These are phyloP conservation scores for Patella ulyssiponensis DNA, from an alignment of 2,888 invertebrate genomes.

Conservation along the genomic window DNA sequence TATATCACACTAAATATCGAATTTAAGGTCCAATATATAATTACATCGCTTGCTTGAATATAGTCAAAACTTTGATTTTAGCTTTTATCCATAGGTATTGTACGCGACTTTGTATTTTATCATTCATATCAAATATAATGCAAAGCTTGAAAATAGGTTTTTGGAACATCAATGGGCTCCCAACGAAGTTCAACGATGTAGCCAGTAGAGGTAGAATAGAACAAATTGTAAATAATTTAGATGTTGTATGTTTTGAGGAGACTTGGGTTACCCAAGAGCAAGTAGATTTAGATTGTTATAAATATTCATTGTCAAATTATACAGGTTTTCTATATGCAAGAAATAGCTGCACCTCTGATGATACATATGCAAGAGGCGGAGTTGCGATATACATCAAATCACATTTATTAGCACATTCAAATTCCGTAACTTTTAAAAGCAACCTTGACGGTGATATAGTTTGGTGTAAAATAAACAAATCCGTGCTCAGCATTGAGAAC, in stretches of 20 bases:
- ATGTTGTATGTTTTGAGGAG: background rate
- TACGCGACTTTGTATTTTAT: too few species aligned
- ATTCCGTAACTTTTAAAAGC: background rate
- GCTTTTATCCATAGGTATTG: too few species aligned
- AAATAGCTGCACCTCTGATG: background rate
- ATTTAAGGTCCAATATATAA: too few species aligned
- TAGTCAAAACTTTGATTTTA: too few species aligned
- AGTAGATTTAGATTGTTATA: background rate
- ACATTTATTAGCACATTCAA: background rate
- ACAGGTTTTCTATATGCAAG: background rate
- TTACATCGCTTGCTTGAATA: too few species aligned
- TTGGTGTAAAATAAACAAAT: rapidly evolving
- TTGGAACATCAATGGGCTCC: too few species aligned
- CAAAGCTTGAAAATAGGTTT: too few species aligned
- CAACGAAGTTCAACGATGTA: too few species aligned
- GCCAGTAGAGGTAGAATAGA: background rate
- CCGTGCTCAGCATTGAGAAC: rapidly evolving
- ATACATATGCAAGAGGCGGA: background rate
- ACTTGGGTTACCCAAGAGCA: background rate
- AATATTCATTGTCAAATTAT: background rate
- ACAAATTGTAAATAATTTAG: background rate
- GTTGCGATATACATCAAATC: background rate
- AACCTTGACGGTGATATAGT: too few species aligned
- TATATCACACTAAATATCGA: too few species aligned
- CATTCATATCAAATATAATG: too few species aligned